A percentile compares a stretch with the other conserved stretches of the same genome.
Conservation (phyloP, 2,888 invertebrate species). For the Drosophila mimica region DNA sequence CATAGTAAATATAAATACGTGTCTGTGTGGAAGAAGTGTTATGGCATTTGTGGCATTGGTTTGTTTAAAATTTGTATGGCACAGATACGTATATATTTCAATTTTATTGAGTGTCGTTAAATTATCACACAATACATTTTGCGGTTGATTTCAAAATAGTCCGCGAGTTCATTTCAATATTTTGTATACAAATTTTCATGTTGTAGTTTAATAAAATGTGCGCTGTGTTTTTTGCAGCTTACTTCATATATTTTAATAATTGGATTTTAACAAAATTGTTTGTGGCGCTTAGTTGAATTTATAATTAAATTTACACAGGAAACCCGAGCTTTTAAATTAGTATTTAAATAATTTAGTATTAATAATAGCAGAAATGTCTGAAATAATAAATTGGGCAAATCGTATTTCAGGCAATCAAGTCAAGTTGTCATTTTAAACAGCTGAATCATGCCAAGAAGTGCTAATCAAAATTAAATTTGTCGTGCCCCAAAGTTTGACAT, state of each 20-base stretch:
- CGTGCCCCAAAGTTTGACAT: conserved; percentile 17
- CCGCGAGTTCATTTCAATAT: conserved; percentile 10
- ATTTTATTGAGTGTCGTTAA: conserved; percentile 66
- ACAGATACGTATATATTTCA: conserved; percentile 24
- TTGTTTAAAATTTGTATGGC: conserved; percentile 54
- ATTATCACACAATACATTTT: conserved; percentile 62
- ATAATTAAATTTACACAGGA: neutral
- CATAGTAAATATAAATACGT: conserved; percentile 23
- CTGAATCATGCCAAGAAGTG: conserved; percentile 53
- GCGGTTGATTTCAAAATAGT: conserved; percentile 32
- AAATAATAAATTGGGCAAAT: neutral
- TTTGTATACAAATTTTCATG: conserved; percentile 13
- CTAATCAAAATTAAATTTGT: conserved; percentile 50
- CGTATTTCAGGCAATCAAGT: neutral
- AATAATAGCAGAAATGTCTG: neutral
- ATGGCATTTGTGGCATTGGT: conserved; percentile 76
- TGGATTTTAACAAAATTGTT: neutral
- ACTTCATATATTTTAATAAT: neutral
- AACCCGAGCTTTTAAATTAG: neutral
- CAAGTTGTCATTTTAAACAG: conserved; percentile 4
- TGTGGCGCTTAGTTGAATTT: neutral
- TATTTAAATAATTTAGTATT: neutral
- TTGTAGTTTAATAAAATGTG: conserved; percentile 9
- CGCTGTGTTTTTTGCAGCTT: neutral
- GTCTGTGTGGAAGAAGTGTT: conserved; percentile 60